Base-by-base conservation (phyloP, 2,113 vertebrate species). In the Cephalopholis sonnerati region DNA sequence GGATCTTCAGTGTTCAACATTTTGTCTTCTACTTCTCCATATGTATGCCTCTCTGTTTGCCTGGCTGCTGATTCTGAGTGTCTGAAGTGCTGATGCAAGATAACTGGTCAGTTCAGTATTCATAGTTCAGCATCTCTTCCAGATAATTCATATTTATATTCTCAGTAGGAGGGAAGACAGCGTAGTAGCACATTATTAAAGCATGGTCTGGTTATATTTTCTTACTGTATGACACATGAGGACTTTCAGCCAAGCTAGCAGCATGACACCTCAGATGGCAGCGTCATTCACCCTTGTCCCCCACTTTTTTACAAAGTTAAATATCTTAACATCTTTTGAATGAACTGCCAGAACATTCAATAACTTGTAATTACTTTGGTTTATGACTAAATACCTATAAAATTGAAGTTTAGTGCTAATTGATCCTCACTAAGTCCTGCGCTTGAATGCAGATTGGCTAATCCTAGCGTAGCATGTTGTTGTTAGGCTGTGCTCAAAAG, bases 21-120 rank as follows among this genome's bases (percentile, higher is more conserved):
- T 13, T 63, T 41, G 24, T 9, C 15, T 46, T 41, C 16, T 46
- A 51, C 48, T 44, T 44, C 48, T 69, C 50, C 66, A 59, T 57
- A 36, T 55, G 39, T 72, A 25, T 85, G 36, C 65, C 13, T 75
- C 53, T 51, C 57, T 87, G 61, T 68, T 53, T 83, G 70, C 41
- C 39, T 63, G 46, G 32, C 29, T 64, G 65, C 61, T 46, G 57
- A n/a, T 16, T 54, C 22, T 51, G 44, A 58, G 18, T n/a, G 17
- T 48, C 67, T 68, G 53, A 67, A 70, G 51, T 82, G 81, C 74
- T 87, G 84, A 88, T 68, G 71, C 63, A 61, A 58, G 58, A 81
- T 53, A 55, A 66, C 54, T 3, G 59, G 79, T n/a, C 69, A 36
- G 46, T 63, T 84, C 55, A 74, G 41, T 74, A 58, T 68, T 82